Evolutionary conservation across 2,888 invertebrate genomes (phyloP).

Genomic region (Melanostoma mellinum): DNA sequence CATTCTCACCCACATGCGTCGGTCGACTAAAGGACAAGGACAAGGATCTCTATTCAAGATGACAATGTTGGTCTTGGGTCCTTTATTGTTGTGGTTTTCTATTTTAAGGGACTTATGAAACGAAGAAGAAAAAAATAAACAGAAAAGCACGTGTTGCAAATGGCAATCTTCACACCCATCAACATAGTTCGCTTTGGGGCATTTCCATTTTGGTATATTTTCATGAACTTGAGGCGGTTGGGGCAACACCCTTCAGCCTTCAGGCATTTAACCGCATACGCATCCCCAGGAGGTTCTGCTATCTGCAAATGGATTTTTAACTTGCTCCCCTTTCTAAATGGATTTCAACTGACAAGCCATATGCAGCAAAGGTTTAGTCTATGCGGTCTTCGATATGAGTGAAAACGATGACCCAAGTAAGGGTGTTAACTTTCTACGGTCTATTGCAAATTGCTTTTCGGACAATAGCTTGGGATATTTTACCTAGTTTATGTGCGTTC

Average conservation of each 20-base stretch:
- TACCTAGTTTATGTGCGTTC: conserved; percentile 19
- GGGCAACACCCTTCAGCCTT: conserved; percentile 30
- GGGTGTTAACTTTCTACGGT: conserved; percentile 69
- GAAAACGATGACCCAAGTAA: conserved; percentile 61
- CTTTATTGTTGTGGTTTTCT: conserved; percentile 24
- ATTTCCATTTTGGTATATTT: conserved; percentile 31
- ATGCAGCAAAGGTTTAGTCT: background rate
- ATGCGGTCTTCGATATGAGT: conserved; percentile 34
- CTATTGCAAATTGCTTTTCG: conserved; percentile 66
- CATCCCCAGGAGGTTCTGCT: conserved; percentile 52
- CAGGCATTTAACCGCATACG: background rate
- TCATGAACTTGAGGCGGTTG: conserved; percentile 43
- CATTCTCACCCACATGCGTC: background rate
- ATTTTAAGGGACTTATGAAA: background rate
- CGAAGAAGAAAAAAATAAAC: conserved; percentile 35
- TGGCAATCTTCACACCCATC: conserved; percentile 22
- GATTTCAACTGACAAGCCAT: conserved; percentile 29
- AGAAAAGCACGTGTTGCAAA: conserved; percentile 64
- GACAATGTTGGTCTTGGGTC: conserved; percentile 15
- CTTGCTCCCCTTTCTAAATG: conserved; percentile 35
- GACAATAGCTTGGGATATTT: conserved; percentile 55
- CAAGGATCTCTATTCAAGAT: conserved; percentile 52
- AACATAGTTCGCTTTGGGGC: background rate
- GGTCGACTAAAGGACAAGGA: conserved; percentile 61
- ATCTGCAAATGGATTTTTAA: conserved; percentile 72